Evolutionary conservation across 2,797 vertebrate species (phyloP).

Genomic region (Anguilla marmorata): DNA sequence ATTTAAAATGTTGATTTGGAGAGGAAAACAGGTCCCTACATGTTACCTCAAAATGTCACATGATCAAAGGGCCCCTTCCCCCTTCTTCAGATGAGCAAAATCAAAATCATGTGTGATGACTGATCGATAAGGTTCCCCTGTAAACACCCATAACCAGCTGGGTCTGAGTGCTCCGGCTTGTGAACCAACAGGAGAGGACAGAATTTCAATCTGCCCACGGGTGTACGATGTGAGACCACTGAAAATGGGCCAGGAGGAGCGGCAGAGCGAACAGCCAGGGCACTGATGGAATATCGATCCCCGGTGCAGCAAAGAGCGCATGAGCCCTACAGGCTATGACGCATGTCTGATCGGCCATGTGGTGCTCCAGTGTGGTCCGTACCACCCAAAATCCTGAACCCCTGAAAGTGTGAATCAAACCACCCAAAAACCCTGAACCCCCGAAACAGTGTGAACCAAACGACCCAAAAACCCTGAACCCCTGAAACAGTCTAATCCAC

Average conservation of each 20-base stretch:
- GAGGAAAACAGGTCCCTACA: no score
- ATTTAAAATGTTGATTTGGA: neutral
- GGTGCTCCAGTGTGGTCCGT: neutral
- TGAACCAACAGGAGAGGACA: neutral
- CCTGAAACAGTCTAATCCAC: no score
- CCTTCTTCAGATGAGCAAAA: neutral
- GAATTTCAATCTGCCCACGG: neutral
- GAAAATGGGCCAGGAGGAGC: neutral
- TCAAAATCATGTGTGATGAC: neutral
- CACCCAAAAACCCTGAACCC: no score
- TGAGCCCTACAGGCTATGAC: neutral
- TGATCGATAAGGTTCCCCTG: neutral
- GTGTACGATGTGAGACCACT: neutral
- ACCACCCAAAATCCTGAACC: neutral
- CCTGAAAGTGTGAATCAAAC: no score
- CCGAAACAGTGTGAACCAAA: no score
- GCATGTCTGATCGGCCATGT: neutral
- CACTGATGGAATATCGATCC: conserved; percentile 4
- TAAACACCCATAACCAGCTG: neutral
- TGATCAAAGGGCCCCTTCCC: neutral
- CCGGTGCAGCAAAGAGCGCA: neutral
- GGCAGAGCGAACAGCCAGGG: neutral
- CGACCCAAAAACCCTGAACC: no score
- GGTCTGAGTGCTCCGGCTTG: neutral
- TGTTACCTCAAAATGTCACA: no score